Evolutionary conservation across 2,113 vertebrate species (phyloP).

Genomic region (Oreochromis niloticus): DNA sequence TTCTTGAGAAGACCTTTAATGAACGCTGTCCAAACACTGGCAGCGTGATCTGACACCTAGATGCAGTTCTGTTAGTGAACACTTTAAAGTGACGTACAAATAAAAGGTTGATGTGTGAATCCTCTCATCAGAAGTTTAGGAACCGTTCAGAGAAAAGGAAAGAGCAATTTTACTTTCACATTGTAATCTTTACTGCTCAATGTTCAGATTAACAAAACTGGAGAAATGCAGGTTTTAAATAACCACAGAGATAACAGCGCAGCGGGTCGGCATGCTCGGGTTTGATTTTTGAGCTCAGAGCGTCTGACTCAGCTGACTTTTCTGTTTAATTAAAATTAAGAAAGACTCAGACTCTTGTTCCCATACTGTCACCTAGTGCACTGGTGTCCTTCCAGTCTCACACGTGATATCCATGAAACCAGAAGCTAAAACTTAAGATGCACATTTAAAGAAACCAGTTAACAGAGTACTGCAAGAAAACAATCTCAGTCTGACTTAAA

Average conservation of each 20-base stretch:
- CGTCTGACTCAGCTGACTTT: fast-evolving
- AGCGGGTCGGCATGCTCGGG: fast-evolving
- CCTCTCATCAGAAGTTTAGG: background rate
- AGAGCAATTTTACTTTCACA: background rate
- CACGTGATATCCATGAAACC: background rate
- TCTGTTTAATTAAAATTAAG: background rate
- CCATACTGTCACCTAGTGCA: fast-evolving
- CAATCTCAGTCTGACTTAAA: fast-evolving
- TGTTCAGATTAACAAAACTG: background rate
- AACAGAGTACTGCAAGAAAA: fast-evolving
- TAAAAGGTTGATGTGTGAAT: background rate
- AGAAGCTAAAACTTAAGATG: fast-evolving
- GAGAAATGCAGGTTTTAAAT: background rate
- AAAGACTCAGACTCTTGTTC: background rate
- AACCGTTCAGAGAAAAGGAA: background rate
- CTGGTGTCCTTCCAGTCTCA: background rate
- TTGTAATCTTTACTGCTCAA: background rate
- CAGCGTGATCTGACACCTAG: background rate
- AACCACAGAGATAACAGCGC: fast-evolving
- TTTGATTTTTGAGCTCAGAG: background rate
- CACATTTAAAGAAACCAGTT: background rate
- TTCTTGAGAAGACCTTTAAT: background rate
- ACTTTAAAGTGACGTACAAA: background rate
- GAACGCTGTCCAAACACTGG: background rate
- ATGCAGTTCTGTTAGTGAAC: background rate